A percentile compares a stretch with the other conserved stretches of the same genome.
phyloP scores from a whole-genome alignment of 2,113 vertebrate species.

The Salvelinus alpinus region DNA sequence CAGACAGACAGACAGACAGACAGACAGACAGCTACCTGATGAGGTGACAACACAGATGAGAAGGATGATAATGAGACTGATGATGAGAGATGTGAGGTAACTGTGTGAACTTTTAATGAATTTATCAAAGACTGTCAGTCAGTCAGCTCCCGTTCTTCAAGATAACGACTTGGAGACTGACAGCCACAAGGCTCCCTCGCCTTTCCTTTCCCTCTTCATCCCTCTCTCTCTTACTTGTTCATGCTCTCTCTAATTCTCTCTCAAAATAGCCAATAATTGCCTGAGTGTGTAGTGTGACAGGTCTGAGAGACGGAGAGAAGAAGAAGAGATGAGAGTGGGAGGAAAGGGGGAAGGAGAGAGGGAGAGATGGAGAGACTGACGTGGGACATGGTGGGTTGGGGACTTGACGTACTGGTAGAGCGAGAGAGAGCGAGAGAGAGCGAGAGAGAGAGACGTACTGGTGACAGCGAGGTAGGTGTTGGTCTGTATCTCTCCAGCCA shows the following conservation, averaged over 20 bases:
- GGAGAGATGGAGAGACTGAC: background rate
- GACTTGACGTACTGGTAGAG: background rate
- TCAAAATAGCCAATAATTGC: conserved; percentile 69
- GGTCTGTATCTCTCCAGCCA: conserved; percentile 91
- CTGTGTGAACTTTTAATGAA: conserved; percentile 55
- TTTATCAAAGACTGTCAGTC: background rate
- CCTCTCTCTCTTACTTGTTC: conserved; percentile 18
- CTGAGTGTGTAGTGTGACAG: conserved; percentile 57
- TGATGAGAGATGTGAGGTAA: too few species aligned
- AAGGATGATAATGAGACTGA: conserved; percentile 6
- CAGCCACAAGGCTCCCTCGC: conserved; percentile 35
- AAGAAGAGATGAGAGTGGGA: conserved; percentile 52
- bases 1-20: too few species aligned
- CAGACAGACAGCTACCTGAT: background rate
- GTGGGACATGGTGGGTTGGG: conserved; percentile 1
- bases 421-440: conserved; percentile 7
- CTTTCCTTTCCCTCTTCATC: conserved; percentile 46
- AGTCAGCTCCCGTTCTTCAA: conserved; percentile 49
- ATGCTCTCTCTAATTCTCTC: conserved; percentile 35
- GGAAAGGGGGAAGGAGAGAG: conserved; percentile 27
- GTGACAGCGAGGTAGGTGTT: conserved; percentile 97
- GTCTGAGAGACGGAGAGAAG: conserved; percentile 56
- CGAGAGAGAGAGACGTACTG: conserved; percentile 82
- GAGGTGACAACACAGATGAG: conserved; percentile 51
- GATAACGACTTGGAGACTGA: conserved; percentile 48